Percentiles rank a stretch among this genome's conserved stretches.
Evolutionary conservation across 1,140 invertebrate genomes (phyloP).

Genomic region (fruit fly (Drosophila melanogaster)): DNA sequence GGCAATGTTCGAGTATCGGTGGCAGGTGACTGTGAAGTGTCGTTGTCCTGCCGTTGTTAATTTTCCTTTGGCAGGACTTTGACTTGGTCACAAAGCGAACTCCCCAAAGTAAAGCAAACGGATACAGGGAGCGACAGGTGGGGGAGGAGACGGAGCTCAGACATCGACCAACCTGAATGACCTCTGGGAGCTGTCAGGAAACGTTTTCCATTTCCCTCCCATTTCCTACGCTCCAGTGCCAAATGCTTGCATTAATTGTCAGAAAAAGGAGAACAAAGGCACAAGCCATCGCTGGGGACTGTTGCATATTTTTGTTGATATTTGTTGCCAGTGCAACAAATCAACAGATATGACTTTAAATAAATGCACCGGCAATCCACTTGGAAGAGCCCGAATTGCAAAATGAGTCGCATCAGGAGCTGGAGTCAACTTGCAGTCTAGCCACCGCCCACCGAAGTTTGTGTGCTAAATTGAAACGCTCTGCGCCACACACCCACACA

Average conservation of each 20-base stretch:
- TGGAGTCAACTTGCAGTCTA: slow-evolving; percentile 32
- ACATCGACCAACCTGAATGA: slow-evolving; percentile 35
- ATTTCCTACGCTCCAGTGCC: slow-evolving; percentile 17
- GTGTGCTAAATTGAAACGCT: slow-evolving; percentile 81
- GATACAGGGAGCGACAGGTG: not conserved
- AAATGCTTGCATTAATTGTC: slow-evolving; percentile 61
- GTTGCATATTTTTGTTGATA: slow-evolving; percentile 3
- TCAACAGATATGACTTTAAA: slow-evolving; percentile 73
- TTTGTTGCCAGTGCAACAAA: slow-evolving; percentile 46
- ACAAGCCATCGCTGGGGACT: slow-evolving; percentile 45
- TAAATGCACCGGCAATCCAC: slow-evolving; percentile 72
- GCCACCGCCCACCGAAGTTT: slow-evolving; percentile 61
- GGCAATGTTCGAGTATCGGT: slow-evolving; percentile 20
- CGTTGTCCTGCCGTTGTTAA: slow-evolving; percentile 18
- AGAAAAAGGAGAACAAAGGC: slow-evolving; percentile 6
- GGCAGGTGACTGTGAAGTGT: slow-evolving; percentile 6
- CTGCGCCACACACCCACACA: slow-evolving; percentile 44
- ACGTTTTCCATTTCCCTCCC: slow-evolving; percentile 13
- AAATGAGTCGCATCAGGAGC: not conserved
- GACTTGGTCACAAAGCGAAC: slow-evolving; percentile 7
- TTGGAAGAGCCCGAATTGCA: slow-evolving; percentile 56
- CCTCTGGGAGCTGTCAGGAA: slow-evolving; percentile 39
- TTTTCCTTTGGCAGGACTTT: slow-evolving; percentile 28
- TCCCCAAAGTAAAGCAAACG: slow-evolving; percentile 9
- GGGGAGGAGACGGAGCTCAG: not conserved